phyloP scores from a whole-genome alignment of 1,140 invertebrate genomes.

The Papilio xuthus region DNA sequence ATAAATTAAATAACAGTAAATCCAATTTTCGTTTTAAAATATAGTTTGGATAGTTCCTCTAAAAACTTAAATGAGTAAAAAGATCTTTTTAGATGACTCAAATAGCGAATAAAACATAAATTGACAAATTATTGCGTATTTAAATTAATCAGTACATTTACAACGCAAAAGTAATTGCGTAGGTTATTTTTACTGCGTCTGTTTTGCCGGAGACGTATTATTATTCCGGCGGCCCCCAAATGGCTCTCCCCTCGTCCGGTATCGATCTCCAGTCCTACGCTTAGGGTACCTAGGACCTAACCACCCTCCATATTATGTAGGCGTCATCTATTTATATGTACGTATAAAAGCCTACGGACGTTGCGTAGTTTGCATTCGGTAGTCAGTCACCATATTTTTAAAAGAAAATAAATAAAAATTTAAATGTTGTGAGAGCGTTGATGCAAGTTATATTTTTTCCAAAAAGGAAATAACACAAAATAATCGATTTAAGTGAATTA shows the following conservation, averaged over 20 bases:
- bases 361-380: no score
- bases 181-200: slow-evolving; percentile 14
- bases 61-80: background rate
- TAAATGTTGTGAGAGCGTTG: no score
- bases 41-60: background rate
- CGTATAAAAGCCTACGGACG: background rate
- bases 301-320: background rate
- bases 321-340: background rate
- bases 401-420: no score
- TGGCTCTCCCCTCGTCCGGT: slow-evolving; percentile 52
- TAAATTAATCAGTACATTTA: background rate
- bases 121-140: background rate
- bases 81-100: background rate
- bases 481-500: no score
- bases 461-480: no score
- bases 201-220: slow-evolving; percentile 10
- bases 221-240: slow-evolving; percentile 49
- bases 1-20: background rate
- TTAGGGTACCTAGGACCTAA: slow-evolving; percentile 56
- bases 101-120: background rate
- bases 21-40: background rate
- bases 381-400: no score
- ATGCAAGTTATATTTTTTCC: no score
- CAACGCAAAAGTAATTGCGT: slow-evolving; percentile 26
- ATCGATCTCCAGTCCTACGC: slow-evolving; percentile 60